Evolutionary conservation across 2,797 vertebrate genomes (phyloP), one percentile per base, ranked within the genome.

Genomic region (Catostomus latipinnis): DNA sequence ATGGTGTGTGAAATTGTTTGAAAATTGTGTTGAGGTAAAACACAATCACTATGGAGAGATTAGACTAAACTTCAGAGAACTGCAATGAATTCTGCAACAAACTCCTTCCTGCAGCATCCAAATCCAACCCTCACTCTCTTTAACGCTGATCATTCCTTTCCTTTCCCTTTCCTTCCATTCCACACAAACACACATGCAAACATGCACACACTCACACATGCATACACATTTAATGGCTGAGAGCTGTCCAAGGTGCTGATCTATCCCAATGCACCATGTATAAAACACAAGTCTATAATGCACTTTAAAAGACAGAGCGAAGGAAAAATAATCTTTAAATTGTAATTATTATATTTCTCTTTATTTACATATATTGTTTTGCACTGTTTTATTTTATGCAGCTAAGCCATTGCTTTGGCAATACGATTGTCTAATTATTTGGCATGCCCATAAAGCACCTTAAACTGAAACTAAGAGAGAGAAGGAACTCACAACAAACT

Each of bases 181-280:
- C 34, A 34, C 34, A 34, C 34, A 34, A 34, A 34, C 34, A 34
- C 34, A 34, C 34, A 34, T 34, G 34, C 69, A 65, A 50, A 65
- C 16, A 71, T 7, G n/a, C 58, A 61, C 75, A 61, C 73, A 22
- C 48, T 34, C 8, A 67, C 62, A 22, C 52, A 43, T 6, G 34
- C 14, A 76, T 58, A 60, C 48, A 53, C 6, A 14, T 16, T 74
- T 56, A 70, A 71, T 53, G 68, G n/a, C 18, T 34, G 78, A 78
- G 84, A 73, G 85, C 88, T 89, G 81, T 89, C 88, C 88, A 89
- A 82, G 88, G 88, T 89, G 85, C 88, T 89, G 85, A 89, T 88
- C 78, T 78, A 62, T 60, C 16, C 63, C 49, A 66, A 53, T 52
- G 13, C 76, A 69, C 60, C 18, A 71, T 50, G 14, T 66, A 50